phyloP scores from a whole-genome alignment of 2,113 vertebrate species.

The Chaetura pelagica region DNA sequence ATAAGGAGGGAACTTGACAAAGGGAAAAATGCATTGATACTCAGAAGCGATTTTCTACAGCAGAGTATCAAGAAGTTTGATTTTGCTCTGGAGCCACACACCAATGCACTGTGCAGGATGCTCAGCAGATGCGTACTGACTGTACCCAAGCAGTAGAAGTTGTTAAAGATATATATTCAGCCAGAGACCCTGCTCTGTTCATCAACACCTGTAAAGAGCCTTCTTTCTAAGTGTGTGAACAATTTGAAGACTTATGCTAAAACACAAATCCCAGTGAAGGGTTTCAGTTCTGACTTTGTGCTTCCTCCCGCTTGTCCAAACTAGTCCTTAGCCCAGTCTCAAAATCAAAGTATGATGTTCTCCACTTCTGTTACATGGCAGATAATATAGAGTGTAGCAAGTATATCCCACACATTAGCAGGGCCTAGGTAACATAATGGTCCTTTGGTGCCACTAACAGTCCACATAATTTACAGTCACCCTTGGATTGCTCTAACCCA shows the following conservation, averaged over 20 bases:
- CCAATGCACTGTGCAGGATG: neutral
- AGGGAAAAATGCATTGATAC: neutral
- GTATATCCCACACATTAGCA: neutral
- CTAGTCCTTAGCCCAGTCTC: neutral
- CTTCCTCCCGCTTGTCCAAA: neutral
- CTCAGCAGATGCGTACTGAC: neutral
- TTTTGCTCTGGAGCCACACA: neutral
- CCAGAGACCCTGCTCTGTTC: neutral
- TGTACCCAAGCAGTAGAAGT: neutral
- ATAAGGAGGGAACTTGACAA: neutral
- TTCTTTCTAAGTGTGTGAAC: neutral
- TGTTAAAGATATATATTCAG: neutral
- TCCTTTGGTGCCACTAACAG: slow-evolving; percentile 23
- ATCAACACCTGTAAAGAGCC: neutral
- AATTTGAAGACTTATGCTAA: neutral
- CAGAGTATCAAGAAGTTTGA: neutral
- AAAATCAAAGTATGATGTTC: neutral
- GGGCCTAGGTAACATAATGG: neutral
- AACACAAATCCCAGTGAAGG: neutral
- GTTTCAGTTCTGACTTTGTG: neutral
- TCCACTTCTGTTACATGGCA: neutral
- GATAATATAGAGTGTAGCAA: neutral
- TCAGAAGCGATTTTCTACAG: neutral
- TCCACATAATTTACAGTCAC: slow-evolving; percentile 24
- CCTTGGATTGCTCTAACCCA: slow-evolving; percentile 27